Conservation (phyloP, 1,140 invertebrate species). For the Cyclargus thomasi region DNA sequence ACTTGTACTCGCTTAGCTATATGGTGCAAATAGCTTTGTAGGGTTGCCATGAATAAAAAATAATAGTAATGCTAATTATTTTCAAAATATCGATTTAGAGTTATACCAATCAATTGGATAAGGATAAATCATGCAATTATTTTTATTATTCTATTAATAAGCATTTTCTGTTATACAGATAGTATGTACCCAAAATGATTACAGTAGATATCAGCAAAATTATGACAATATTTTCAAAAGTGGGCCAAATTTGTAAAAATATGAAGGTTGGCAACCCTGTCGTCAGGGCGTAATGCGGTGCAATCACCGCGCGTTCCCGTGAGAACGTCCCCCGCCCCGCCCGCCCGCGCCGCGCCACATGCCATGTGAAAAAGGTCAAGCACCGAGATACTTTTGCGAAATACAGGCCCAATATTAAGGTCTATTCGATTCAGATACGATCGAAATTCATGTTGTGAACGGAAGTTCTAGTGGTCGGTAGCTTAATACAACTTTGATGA, state of each 20-base stretch:
- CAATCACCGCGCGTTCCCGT: conserved; percentile 68
- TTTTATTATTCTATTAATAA: no score
- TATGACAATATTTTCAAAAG: not conserved
- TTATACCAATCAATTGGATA: no score
- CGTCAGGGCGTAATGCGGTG: conserved; percentile 52
- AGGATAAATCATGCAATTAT: no score
- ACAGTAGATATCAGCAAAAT: not conserved
- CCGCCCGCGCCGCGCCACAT: conserved; percentile 29
- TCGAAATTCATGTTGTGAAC: not conserved
- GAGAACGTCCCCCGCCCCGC: conserved; percentile 49
- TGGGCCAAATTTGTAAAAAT: not conserved
- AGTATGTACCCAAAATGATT: not conserved
- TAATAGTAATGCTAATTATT: no score
- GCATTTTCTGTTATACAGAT: no score
- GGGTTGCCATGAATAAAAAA: not conserved
- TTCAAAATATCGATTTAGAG: no score
- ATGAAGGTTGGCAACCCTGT: conserved; percentile 37
- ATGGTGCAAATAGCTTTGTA: conserved; percentile 11
- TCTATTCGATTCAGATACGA: not conserved
- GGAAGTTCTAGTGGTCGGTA: not conserved
- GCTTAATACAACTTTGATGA: not conserved
- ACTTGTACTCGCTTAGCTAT: conserved; percentile 7
- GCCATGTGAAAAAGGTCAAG: conserved; percentile 51
- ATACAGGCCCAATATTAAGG: conserved; percentile 17
- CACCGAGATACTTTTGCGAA: conserved; percentile 43